A percentile compares a stretch with the other conserved stretches of the same genome.
Conservation (phyloP, 2,888 invertebrate species). For the Zeuzera pyrina region DNA sequence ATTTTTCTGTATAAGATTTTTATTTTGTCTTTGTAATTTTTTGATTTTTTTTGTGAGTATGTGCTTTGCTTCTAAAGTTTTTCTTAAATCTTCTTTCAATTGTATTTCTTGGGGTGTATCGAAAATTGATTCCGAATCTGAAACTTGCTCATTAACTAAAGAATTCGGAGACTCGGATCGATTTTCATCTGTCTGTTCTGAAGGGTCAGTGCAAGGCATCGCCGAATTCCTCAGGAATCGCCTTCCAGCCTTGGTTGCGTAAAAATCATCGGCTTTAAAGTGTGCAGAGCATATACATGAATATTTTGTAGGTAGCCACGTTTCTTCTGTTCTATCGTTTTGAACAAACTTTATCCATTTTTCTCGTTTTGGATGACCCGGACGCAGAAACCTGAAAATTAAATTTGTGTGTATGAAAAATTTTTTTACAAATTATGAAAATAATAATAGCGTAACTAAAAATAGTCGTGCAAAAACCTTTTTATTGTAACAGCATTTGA, state of each 20-base stretch:
- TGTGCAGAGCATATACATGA: slow-evolving; percentile 17
- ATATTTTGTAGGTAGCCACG: slow-evolving; percentile 16
- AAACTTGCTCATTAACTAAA: background rate
- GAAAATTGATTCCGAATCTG: slow-evolving; percentile 3
- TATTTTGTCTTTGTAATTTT: slow-evolving; percentile 1
- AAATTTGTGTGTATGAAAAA: no score
- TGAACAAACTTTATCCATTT: slow-evolving; percentile 21
- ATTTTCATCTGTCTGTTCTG: background rate
- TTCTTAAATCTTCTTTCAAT: slow-evolving; percentile 2
- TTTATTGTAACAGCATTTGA: no score
- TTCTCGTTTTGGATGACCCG: slow-evolving; percentile 13
- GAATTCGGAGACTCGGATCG: background rate
- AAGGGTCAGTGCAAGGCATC: slow-evolving; percentile 2
- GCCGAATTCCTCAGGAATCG: slow-evolving; percentile 4
- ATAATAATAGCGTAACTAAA: no score
- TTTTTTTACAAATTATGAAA: no score
- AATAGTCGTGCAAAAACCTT: no score
- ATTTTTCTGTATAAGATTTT: slow-evolving; percentile 1
- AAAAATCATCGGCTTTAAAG: slow-evolving; percentile 8
- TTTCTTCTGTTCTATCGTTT: slow-evolving; percentile 18
- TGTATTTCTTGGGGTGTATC: slow-evolving; percentile 3
- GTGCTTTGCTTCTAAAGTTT: background rate
- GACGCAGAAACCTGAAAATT: slow-evolving; percentile 14
- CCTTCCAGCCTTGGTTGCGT: slow-evolving; percentile 3
- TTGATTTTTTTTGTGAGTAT: background rate